Base-by-base conservation (phyloP, 2,888 invertebrate species). In the Ormyrus labotus region DNA sequence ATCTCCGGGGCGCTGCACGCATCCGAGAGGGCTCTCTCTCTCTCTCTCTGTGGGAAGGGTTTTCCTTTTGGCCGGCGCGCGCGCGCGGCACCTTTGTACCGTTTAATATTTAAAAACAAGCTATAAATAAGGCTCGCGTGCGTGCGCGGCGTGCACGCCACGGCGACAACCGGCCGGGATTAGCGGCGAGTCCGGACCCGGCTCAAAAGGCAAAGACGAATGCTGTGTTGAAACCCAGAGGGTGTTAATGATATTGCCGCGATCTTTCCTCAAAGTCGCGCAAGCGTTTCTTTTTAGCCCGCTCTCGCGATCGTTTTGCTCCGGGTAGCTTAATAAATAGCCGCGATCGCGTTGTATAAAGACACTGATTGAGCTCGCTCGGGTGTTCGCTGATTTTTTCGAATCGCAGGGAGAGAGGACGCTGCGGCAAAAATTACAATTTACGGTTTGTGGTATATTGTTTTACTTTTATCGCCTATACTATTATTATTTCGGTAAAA, bases 21-120 rank as follows among this genome's bases (percentile, higher is more conserved):
- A 34, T 34, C 34, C 34, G 34, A 34, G 34, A 34, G 34, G 4
- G 34, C 34, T 34, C 34, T 34, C 34, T 34, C 34, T 34, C 34
- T 34, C 34, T 34, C 34, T 34, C 34, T 34, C 19, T 19, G 47
- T 8, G 13, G 13, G 69, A 0, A 11, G 50, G 74, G 51, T 9
- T 58, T 64, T 50, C 19, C 51, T 71, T 51, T 61, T 61, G 45
- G 58, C 47, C 61, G 11, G 51, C 61, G 71, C 53, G 63, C 0
- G 6, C 10, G 60, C 55, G 87, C 87, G 88, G 88, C 86, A 87
- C 88, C 90, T 90, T 90, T 90, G 90, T 89, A 89, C 90, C 89
- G 89, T 90, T 90, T 90, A 90, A 90, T 90, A 90, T 90, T 90
- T 90, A 90, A 90, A 90, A 90, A 90, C 90, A 90, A 90, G 90